Percentiles rank a stretch among this genome's conserved stretches.
These are phyloP conservation scores for Drosophila fungiperda DNA, from an alignment of 2,888 invertebrate species.

Conservation along the genomic window DNA sequence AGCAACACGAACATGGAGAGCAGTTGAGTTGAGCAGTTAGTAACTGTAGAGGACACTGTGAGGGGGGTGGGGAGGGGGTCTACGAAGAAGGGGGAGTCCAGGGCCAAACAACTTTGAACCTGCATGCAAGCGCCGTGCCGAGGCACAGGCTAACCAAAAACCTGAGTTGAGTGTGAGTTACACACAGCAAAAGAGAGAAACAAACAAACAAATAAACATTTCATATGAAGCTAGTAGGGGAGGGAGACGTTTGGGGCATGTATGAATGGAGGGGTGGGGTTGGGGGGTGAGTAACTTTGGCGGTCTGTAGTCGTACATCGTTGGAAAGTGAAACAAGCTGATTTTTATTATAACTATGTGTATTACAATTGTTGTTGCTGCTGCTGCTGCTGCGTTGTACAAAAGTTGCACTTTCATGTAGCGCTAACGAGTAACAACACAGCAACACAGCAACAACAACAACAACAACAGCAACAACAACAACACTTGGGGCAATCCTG, in stretches of 20 bases:
- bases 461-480: conserved; percentile 18
- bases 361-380: conserved; percentile 61
- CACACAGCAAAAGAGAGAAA: conserved; percentile 38
- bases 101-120: conserved; percentile 71
- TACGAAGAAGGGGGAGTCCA: conserved; percentile 3
- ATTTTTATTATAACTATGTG: conserved; percentile 74
- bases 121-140: conserved; percentile 60
- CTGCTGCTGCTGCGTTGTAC: conserved; percentile 48
- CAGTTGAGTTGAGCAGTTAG: conserved; percentile 50
- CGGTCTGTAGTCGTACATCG: conserved; percentile 25
- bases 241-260: neutral
- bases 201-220: conserved; percentile 55
- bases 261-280: too few species aligned
- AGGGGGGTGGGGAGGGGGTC: too few species aligned
- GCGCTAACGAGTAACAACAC: conserved; percentile 64
- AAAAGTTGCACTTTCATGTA: conserved; percentile 79
- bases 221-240: conserved; percentile 21
- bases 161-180: conserved; percentile 45
- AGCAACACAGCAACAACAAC: too few species aligned
- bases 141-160: conserved; percentile 36
- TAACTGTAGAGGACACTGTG: conserved; percentile 16
- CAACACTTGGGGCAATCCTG: conserved; percentile 30
- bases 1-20: conserved; percentile 58
- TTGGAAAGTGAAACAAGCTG: conserved; percentile 67
- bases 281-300: conserved; percentile 27